phyloP scores from a whole-genome alignment of 1,140 invertebrate species.

The Dreissena rostriformis region DNA sequence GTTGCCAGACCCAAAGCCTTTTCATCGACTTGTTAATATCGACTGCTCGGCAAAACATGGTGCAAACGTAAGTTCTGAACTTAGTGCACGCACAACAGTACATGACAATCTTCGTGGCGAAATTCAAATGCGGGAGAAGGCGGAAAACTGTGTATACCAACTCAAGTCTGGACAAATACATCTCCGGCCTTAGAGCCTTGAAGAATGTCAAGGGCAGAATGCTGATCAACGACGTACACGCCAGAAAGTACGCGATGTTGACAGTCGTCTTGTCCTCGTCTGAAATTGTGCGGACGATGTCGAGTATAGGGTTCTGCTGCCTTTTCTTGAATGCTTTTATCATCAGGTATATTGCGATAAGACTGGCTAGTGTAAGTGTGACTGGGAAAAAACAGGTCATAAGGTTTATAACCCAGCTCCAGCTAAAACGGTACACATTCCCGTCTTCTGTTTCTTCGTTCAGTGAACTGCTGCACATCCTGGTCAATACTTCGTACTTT shows the following conservation, averaged over 20 bases:
- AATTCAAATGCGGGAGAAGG: not conserved
- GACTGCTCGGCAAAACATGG: not conserved
- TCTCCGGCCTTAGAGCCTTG: slow-evolving; percentile 5
- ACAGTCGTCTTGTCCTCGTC: not conserved
- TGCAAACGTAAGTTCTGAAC: not conserved
- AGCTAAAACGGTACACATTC: slow-evolving; percentile 8
- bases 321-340: slow-evolving; percentile 4
- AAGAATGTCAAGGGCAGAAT: slow-evolving; percentile 26
- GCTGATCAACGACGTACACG: not conserved
- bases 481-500: too few species aligned
- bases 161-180: not conserved
- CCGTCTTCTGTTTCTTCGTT: too few species aligned
- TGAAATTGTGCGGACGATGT: not conserved
- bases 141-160: not conserved
- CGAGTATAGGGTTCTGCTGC: not conserved
- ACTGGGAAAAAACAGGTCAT: slow-evolving; percentile 33
- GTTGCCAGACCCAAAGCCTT: too few species aligned
- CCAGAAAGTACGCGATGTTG: not conserved
- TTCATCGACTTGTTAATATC: too few species aligned
- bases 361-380: slow-evolving; percentile 17
- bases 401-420: slow-evolving; percentile 5
- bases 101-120: slow-evolving; percentile 18
- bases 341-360: slow-evolving; percentile 24
- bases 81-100: not conserved
- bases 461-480: too few species aligned